Base-by-base conservation (phyloP, 1,140 invertebrate species). In the Scaptodrosophila lebanonensis region DNA sequence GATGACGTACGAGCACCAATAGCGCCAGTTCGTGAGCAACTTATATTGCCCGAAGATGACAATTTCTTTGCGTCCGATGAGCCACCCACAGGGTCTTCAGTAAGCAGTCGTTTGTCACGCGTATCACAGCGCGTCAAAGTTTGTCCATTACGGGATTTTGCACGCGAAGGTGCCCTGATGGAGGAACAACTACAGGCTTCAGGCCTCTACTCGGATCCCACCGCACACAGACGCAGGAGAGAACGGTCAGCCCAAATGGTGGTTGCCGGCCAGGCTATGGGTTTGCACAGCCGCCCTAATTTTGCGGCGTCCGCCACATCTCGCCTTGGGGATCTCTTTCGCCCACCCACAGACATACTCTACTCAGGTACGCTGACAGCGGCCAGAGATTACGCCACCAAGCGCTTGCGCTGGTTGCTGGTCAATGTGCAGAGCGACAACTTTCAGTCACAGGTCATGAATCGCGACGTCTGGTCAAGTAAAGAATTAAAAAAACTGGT, bases 351-450 rank as follows among this genome's bases (percentile, higher is more conserved):
- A 49, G 92, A 95, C 73, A 88, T 95, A 17, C 89, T 93, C 16
- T 92, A 90, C 76, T 88, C 90, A 52, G 93, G 93, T 13, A 89
- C 91, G 17, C 91, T 94, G 68, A 87, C 90, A 8, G 87, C 91
- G 83, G 93, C 92, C 0, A 85, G 91, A 32, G 91, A 93, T 44
- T 85, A 87, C 25, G 92, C 91, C 7, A 90, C 89, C 35, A 84
- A 77, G 5, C 85, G 89, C 3, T 92, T 92, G 56, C 90, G 90
- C 51, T 95, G 94, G 94, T 66, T 95, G 8, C 88, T 95, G 62
- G 92, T 95, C 0, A 95, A 95, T 86, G 89, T 95, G 2, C 94
- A 95, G 85, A 91, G 94, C 87, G 89, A 92, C 13, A 93, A 94
- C 85, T 95, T 95, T 87, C 85, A 90, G 6, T 91, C 90, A 62